Base-by-base conservation (phyloP, 2,888 invertebrate genomes). In the Phortica okadai region DNA sequence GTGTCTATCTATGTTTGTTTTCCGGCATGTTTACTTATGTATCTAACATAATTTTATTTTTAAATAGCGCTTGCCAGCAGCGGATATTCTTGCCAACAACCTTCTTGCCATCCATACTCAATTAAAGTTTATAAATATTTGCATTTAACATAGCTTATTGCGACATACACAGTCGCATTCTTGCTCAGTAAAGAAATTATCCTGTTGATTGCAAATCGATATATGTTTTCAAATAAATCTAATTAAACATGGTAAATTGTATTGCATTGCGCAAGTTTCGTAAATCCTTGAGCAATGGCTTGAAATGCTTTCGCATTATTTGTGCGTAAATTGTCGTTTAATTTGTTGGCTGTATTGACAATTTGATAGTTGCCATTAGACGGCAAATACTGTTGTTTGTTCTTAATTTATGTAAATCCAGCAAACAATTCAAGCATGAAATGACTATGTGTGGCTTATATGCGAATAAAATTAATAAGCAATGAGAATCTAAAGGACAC, bases 191-290 rank as follows among this genome's bases (percentile, higher is more conserved):
- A 33, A 33, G 33, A 33, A 64, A 64, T 64, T 64, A 33, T 67
- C 67, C n/a, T 67, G 42, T 67, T 67, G 67, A 67, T 67, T 67
- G 67, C 44, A 67, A 44, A 44, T 64, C 64, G 64, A 64, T 2
- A 33, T 33, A 33, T 33, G 33, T 33, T 64, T 33, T 50, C 10
- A 64, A 64, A 41, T 67, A 67, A 67, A 67, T 67, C 44, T 42
- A 67, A 44, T 67, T 44, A n/a, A 16, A 59, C 16, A 21, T 59
- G 5, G 16, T 59, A 7, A 8, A 5, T 67, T 67, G 42, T n/a
- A 64, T 67, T 67, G 67, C 67, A 16, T 64, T 67, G 41, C n/a
- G 44, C 11, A 66, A 66, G 41, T 66, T 4, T 33, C 33, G 33
- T 33, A 33, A 4, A 14, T 50, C 50, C 50, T 50, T 50, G 2